Percentiles rank a stretch among this genome's conserved stretches.
Evolutionary conservation across 1,140 invertebrate species (phyloP).

Genomic region (Spodoptera frugiperda): DNA sequence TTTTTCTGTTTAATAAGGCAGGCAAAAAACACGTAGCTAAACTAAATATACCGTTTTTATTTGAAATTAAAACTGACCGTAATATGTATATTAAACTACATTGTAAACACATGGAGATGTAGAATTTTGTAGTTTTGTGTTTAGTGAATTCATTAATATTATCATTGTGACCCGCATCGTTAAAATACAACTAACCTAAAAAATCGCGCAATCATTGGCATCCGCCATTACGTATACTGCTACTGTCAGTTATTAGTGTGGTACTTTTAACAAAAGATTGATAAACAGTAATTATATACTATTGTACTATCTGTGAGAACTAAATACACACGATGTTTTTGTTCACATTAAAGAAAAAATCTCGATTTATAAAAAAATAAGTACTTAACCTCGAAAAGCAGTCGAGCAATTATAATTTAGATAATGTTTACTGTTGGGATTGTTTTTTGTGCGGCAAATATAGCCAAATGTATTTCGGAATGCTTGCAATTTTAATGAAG

Average conservation of each 20-base stretch:
- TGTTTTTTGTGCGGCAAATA: slow-evolving; percentile 13
- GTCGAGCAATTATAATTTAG: slow-evolving; percentile 16
- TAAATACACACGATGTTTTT: slow-evolving; percentile 12
- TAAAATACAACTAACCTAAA: slow-evolving; percentile 28
- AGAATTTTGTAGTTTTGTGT: not conserved
- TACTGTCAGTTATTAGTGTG: not conserved
- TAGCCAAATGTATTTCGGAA: slow-evolving; percentile 16
- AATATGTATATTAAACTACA: no score
- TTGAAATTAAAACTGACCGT: no score
- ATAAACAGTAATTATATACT: slow-evolving; percentile 13
- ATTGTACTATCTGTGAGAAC: slow-evolving; percentile 36
- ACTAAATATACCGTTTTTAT: no score
- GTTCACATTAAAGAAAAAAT: slow-evolving; percentile 20
- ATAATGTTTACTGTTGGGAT: slow-evolving; percentile 19
- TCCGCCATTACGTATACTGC: slow-evolving; percentile 37
- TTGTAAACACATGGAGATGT: no score
- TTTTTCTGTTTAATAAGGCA: no score
- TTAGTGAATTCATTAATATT: slow-evolving; percentile 19
- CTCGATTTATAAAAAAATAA: slow-evolving; percentile 7
- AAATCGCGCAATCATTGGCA: slow-evolving; percentile 37
- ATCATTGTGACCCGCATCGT: slow-evolving; percentile 32
- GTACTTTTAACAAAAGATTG: slow-evolving; percentile 11
- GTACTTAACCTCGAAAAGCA: slow-evolving; percentile 21
- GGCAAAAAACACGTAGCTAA: no score
- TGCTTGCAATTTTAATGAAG: slow-evolving; percentile 11